Evolutionary conservation across 2,888 invertebrate species (phyloP).

Genomic region (Oeneis ivallda): DNA sequence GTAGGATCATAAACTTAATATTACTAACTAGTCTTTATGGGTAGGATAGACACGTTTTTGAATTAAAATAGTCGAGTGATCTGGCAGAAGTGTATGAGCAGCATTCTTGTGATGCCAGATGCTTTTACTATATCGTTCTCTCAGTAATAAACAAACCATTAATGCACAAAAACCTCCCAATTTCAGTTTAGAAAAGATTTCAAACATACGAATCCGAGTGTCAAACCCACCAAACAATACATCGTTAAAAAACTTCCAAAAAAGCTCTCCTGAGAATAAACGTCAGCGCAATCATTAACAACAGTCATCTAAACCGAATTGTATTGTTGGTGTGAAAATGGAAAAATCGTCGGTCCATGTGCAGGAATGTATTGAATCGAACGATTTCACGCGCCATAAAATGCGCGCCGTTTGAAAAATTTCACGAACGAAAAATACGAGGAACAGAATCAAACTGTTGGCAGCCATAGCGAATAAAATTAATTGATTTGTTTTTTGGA

Average conservation of each 20-base stretch:
- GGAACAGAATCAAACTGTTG: slow-evolving; percentile 63
- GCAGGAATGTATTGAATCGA: slow-evolving; percentile 64
- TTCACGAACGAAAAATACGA: slow-evolving; percentile 49
- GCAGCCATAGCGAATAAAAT: slow-evolving; percentile 77
- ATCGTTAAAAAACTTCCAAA: slow-evolving; percentile 41
- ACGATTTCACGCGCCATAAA: slow-evolving; percentile 80
- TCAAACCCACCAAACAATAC: slow-evolving; percentile 35
- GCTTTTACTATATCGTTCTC: background rate
- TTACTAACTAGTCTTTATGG: too few relatives aligned
- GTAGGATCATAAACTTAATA: too few relatives aligned
- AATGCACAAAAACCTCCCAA: slow-evolving; percentile 2
- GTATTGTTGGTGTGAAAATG: slow-evolving; percentile 75
- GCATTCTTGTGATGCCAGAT: too few relatives aligned
- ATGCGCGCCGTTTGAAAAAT: slow-evolving; percentile 64
- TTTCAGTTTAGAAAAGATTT: slow-evolving; percentile 14
- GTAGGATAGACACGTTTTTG: too few relatives aligned
- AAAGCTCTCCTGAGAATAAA: slow-evolving; percentile 57
- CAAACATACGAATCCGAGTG: slow-evolving; percentile 10
- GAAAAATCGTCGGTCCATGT: slow-evolving; percentile 67
- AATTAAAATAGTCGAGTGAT: too few relatives aligned
- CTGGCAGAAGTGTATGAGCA: too few relatives aligned
- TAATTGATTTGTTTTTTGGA: slow-evolving; percentile 77
- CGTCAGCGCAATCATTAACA: slow-evolving; percentile 64
- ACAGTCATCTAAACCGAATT: slow-evolving; percentile 61
- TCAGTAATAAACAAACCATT: background rate